phyloP scores from a whole-genome alignment of 1,140 invertebrate genomes.

The Laupala kohalensis region DNA sequence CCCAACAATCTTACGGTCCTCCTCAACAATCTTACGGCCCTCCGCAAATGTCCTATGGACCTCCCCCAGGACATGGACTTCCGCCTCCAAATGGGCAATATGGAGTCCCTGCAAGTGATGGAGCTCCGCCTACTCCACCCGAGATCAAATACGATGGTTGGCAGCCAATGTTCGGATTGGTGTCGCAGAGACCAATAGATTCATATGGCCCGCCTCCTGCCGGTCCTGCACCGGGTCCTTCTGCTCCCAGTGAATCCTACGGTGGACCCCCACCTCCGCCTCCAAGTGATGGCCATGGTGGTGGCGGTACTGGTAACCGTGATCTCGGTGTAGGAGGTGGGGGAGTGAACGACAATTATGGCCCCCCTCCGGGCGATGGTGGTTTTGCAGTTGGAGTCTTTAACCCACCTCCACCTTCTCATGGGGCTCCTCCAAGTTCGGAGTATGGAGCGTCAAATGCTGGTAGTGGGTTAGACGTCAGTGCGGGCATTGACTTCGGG shows the following conservation, averaged over 20 bases:
- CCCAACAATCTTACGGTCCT: slow-evolving; percentile 17
- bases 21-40: slow-evolving; percentile 16
- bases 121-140: slow-evolving; percentile 9
- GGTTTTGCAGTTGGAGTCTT: slow-evolving; percentile 18
- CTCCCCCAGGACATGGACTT: slow-evolving; percentile 32
- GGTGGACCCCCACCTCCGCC: slow-evolving; percentile 22
- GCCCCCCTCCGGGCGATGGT: slow-evolving; percentile 11
- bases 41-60: slow-evolving; percentile 26
- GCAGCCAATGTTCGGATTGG: slow-evolving; percentile 52
- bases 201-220: slow-evolving; percentile 13
- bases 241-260: slow-evolving; percentile 30
- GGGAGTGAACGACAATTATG: slow-evolving; percentile 16
- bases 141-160: slow-evolving; percentile 63
- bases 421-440: neutral
- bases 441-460: slow-evolving; percentile 9
- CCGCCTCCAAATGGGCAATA: slow-evolving; percentile 23
- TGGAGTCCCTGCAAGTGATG: slow-evolving; percentile 21
- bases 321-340: neutral
- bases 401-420: slow-evolving; percentile 28
- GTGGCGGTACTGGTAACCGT: neutral
- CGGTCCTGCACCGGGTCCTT: slow-evolving; percentile 13
- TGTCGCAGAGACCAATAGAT: neutral
- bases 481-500: too few relatives aligned
- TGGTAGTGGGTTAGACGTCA: too few relatives aligned
- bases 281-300: neutral